These are phyloP conservation scores for Phalanger gymnotis DNA, from an alignment of 2,797 vertebrate species.

Conservation along the genomic window DNA sequence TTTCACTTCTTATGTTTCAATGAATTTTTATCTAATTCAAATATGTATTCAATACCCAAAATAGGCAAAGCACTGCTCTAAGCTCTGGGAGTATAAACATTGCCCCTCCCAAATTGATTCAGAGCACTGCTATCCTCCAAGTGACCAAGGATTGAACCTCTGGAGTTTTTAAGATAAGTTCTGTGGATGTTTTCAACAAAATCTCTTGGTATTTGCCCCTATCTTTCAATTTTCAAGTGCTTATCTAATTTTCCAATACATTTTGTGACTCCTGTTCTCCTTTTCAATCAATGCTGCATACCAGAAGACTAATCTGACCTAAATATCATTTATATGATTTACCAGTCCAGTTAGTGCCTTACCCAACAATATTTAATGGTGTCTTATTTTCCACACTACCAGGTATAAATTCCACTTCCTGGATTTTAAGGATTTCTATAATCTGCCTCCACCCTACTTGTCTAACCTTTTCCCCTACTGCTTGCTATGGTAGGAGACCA, in stretches of 20 bases:
- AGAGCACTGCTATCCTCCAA: not conserved
- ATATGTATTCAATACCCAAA: not conserved
- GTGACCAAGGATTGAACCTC: not conserved
- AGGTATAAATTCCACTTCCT: not conserved
- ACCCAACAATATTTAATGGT: not conserved
- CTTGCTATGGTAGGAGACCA: not conserved
- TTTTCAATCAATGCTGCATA: not conserved
- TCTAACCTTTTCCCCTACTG: no score
- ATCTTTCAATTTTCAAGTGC: not conserved
- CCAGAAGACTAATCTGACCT: not conserved
- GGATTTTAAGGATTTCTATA: not conserved
- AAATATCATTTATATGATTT: not conserved
- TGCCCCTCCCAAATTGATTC: not conserved
- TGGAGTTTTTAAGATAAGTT: not conserved
- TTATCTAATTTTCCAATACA: not conserved
- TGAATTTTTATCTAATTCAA: not conserved
- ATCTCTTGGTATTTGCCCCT: not conserved
- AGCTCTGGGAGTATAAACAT: not conserved
- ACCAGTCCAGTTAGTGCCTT: not conserved
- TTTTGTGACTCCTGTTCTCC: not conserved
- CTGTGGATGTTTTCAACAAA: not conserved
- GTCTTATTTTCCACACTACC: not conserved
- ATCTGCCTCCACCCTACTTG: not conserved
- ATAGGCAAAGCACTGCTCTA: not conserved
- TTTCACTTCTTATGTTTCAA: not conserved